Conservation (phyloP, 1,140 invertebrate genomes). For the Nilaparvata lugens region DNA sequence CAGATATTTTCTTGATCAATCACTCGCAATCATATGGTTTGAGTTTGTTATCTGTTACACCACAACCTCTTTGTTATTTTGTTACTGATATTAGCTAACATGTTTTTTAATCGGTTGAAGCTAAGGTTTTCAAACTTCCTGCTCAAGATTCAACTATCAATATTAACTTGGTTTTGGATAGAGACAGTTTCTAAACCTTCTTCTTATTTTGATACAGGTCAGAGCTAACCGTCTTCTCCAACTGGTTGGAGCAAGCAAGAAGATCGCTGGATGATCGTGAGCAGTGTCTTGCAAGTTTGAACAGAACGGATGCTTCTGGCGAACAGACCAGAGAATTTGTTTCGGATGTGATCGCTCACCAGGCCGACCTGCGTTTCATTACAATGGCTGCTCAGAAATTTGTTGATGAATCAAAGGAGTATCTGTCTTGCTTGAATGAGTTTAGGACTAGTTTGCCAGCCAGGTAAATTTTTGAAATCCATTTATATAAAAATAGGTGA, state of each 20-base stretch:
- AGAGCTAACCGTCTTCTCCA: slow-evolving; percentile 70
- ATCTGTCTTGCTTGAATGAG: slow-evolving; percentile 69
- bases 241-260: slow-evolving; percentile 74
- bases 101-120: too few relatives aligned
- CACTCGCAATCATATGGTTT: too few relatives aligned
- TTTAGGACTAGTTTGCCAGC: slow-evolving; percentile 73
- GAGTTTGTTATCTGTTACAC: too few relatives aligned
- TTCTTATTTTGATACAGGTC: slow-evolving; percentile 38
- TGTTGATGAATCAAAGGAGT: slow-evolving; percentile 86
- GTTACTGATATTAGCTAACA: too few relatives aligned
- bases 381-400: slow-evolving; percentile 93
- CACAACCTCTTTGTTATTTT: too few relatives aligned
- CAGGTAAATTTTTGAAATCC: slow-evolving; percentile 31
- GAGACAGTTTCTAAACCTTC: too few relatives aligned
- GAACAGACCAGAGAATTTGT: slow-evolving; percentile 77
- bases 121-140: too few relatives aligned
- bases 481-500: too few relatives aligned
- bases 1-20: too few relatives aligned
- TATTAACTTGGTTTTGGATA: too few relatives aligned
- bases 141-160: too few relatives aligned
- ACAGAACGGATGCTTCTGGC: slow-evolving; percentile 56
- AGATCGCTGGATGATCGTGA: slow-evolving; percentile 77
- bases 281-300: slow-evolving; percentile 67
- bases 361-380: slow-evolving; percentile 87
- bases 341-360: slow-evolving; percentile 89